These are phyloP conservation scores for Allobates femoralis DNA, from an alignment of 2,797 vertebrate species.

Conservation along the genomic window DNA sequence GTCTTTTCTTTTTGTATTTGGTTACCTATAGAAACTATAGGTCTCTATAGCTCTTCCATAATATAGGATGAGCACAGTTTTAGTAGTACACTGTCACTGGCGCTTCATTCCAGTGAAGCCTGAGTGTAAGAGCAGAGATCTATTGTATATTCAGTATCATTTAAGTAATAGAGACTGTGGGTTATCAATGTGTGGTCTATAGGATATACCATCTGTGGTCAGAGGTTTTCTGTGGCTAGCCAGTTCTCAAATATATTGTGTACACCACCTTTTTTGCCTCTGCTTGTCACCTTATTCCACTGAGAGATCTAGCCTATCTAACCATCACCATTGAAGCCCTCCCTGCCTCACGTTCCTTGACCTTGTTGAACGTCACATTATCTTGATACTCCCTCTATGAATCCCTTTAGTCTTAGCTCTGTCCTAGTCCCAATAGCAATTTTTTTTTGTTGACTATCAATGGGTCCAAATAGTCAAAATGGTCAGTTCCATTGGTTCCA, in stretches of 20 bases:
- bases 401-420: neutral
- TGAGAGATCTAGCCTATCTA: neutral
- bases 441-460: neutral
- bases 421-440: neutral
- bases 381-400: neutral
- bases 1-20: neutral
- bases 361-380: neutral
- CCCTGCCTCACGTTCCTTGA: neutral
- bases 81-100: neutral
- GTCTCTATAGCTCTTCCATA: conserved; percentile 1
- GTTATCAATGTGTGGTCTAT: neutral
- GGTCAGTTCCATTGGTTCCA: neutral
- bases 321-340: neutral
- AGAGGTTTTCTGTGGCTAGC: neutral
- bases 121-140: conserved; percentile 1
- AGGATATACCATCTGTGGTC: neutral
- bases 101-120: conserved; percentile 5
- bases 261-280: neutral
- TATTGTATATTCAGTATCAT: neutral
- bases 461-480: neutral
- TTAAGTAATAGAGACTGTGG: neutral
- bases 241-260: neutral
- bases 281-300: neutral
- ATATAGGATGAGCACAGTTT: neutral
- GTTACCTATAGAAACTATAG: conserved; percentile 9